Base-by-base conservation (phyloP, 2,797 vertebrate species). In the Chrosomus eos region DNA sequence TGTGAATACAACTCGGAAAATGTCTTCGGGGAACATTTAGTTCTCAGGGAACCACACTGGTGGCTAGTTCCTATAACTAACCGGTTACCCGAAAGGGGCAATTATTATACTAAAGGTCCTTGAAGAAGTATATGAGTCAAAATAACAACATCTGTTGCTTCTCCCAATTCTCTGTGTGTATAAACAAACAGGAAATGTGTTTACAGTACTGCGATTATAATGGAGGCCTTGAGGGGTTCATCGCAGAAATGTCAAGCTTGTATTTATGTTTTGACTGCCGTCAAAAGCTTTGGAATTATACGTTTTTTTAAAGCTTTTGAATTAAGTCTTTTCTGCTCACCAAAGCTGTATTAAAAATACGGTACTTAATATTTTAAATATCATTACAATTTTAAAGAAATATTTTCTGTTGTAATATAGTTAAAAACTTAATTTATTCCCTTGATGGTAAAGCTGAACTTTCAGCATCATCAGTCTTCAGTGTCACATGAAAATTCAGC, bases 161-260 rank as follows among this genome's bases (percentile, higher is more conserved):
- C 7, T 13, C 11, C 21, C 14, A 62, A 14, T 51, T 40, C 10
- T 66, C 26, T 21, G 60, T 48, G 36, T 33, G 4, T 38, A 36
- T 80, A 36, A 80, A 31, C 62, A 67, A 40, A 45, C 28, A 48
- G 7, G 19, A 80, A 48, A 21, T 33, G 28, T 67, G 77, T 66
- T 80, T 80, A 67, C 43, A 67, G 6, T 51, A n/a, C 43, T 64
- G 38, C 5, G 13, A 2, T 58, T 77, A 60, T 23, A 77, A 18
- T 31, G 6, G 3, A 28, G 40, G 18, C 10, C 38, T 28, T 48
- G 40, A 43, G 40, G 26, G 60, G 60, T 28, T 31, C 26, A 8
- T 60, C 1, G 3, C n/a, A 18, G 23, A 43, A 26, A 43, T 45
- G 7, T 71, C n/a, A 71, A 48, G 71, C 43, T 31, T 51, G 2